Percentiles rank a stretch among this genome's conserved stretches.
These are phyloP conservation scores for Leptopilina myrica DNA, from an alignment of 2,888 invertebrate genomes.

Conservation along the genomic window DNA sequence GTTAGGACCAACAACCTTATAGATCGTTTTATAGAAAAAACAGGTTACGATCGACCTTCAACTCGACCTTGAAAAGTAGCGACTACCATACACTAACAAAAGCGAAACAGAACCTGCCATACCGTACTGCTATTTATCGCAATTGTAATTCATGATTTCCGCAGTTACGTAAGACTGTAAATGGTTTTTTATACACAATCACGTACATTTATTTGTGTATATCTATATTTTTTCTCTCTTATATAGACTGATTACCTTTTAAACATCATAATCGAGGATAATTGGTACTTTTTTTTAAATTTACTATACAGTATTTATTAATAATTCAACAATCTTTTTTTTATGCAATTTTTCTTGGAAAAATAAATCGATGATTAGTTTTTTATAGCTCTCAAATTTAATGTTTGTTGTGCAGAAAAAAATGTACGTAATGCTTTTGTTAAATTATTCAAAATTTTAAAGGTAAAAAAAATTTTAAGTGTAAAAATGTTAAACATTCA, in stretches of 20 bases:
- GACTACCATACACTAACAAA: constrained; percentile 66
- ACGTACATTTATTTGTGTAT: constrained; percentile 28
- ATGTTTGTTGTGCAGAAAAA: too few relatives aligned
- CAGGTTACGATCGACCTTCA: constrained; percentile 65
- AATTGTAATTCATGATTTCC: constrained; percentile 67
- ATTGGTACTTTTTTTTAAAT: neutral
- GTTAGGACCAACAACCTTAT: constrained; percentile 57
- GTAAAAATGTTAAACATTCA: too few relatives aligned
- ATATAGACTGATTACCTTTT: neutral
- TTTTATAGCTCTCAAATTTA: neutral
- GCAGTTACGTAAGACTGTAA: constrained; percentile 64
- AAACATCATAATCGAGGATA: neutral
- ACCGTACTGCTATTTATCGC: constrained; percentile 56
- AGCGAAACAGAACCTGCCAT: constrained; percentile 61
- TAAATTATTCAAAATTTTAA: too few relatives aligned
- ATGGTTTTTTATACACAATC: constrained; percentile 41
- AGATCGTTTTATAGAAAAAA: constrained; percentile 60
- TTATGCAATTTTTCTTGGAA: neutral
- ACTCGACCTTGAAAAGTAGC: constrained; percentile 70
- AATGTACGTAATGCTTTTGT: too few relatives aligned
- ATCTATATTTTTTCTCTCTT: neutral
- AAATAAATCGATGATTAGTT: neutral
- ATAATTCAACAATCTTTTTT: neutral
- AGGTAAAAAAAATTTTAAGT: too few relatives aligned
- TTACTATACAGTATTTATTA: neutral